Evolutionary conservation across 53 echinoderm and acorn worm species (phyloP), one percentile per base, ranked within the genome.

Genomic region (Apostichopus leukothele): DNA sequence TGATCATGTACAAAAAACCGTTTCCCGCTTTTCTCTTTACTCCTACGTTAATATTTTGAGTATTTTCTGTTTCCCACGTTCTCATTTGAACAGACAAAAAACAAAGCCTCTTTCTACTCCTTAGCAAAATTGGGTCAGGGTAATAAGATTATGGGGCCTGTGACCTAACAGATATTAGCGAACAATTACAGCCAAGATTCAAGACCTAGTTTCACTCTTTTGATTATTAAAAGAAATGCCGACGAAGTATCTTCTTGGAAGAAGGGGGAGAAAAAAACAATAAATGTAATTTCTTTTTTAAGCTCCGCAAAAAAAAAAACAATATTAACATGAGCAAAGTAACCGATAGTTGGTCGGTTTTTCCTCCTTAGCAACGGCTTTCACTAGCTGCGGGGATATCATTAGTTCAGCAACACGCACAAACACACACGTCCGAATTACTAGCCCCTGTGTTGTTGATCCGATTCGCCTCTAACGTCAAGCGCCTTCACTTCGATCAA

Each of bases 121-220:
- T 67, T 81, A 7, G 10, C 9, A 7, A 85, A 85, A 85, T 68
- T 85, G 85, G 85, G 85, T 85, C 85, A 85, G 85, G 85, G 85
- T 85, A 85, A 85, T 85, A 67, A 85, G 68, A 85, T 85, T 85
- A 85, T 85, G 71, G 66, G 8, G 61, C 66, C 63, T 85, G 18
- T 85, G 85, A 67, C 85, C 85, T 85, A 85, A 68, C 63, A 5
- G 57, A 66, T 27, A 39, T 85, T 85, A 85, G 67, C 66, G 63
- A 39, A 85, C 85, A 85, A 85, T 85, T 85, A 85, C 67, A 59
- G 85, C 5, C 85, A 85, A 60, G 85, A 50, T 39, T 18, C 26
- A 67, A 85, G 85, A 66, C 85, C 85, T 67, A 85, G 85, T 27
- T 85, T 67, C 85, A 5, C 3, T 10, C 5, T 76, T 76, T 52